Evolutionary conservation across 1,140 invertebrate species (phyloP), one percentile per base, ranked within the genome.

Genomic region (Brachionus koreanus): DNA sequence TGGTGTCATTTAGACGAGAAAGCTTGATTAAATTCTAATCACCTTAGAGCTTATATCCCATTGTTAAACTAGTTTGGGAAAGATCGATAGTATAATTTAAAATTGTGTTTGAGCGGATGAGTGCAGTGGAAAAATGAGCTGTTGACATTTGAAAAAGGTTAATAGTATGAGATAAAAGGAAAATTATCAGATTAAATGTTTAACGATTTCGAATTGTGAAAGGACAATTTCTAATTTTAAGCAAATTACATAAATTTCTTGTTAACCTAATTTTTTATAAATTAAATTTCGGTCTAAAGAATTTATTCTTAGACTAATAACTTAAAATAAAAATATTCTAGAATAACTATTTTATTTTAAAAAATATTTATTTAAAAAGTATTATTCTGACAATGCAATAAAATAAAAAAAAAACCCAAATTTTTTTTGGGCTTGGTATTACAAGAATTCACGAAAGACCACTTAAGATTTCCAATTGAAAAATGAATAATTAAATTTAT

Each of bases 311-410:
- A 57, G 49, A 25, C 49, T 57, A 19, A 25, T 19, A 57, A 57
- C 49, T 23, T 19, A n/a, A 57, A 19, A 57, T 57, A 10, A 57
- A 57, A 57, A 49, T n/a, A 57, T 19, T 57, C 16, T 57, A 57
- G 49, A 57, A 57, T 57, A 25, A 57, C 49, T 23, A 57, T 57
- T 57, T 57, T 57, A 57, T 57, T 57, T 57, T 57, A 57, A 57
- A 57, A 57, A 57, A 57, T 57, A 57, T 57, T 57, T 57, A 57
- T 57, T 52, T 49, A 9, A 57, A 57, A 57, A 57, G 49, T 57
- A 57, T 57, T 57, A 16, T 57, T 57, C 49, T 57, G 49, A 57
- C 49, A 57, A 57, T 57, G 49, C 49, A 19, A 57, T 57, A 57
- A 57, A n/a, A n/a, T n/a, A n/a, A n/a, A n/a, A 52, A 42, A 42